Conservation (phyloP, 2,113 vertebrate genomes). For the Notarius lentiginosus region DNA sequence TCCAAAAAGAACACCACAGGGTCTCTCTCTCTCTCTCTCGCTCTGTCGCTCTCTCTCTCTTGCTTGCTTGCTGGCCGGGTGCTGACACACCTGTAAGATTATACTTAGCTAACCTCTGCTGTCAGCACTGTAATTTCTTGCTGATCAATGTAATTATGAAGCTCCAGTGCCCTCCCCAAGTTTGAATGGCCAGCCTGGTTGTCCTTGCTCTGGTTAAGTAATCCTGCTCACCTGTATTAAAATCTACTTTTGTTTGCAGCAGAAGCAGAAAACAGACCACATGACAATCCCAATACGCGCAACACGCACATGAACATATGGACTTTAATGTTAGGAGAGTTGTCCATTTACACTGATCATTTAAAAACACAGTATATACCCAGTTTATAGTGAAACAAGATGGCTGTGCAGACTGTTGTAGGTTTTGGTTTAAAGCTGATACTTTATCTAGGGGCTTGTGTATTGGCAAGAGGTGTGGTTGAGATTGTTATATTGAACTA, state of each 20-base stretch:
- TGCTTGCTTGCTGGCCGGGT: constrained; percentile 47
- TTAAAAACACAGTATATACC: not conserved
- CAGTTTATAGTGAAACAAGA: not conserved
- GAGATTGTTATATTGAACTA: constrained; percentile 6
- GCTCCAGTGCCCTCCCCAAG: constrained; percentile 56
- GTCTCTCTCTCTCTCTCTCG: constrained; percentile 38
- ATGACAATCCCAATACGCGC: not conserved
- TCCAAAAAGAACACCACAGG: constrained; percentile 72
- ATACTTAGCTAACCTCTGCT: constrained; percentile 65
- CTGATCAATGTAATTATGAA: constrained; percentile 77
- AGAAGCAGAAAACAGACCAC: constrained; percentile 19
- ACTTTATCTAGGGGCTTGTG: not conserved
- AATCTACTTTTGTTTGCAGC: constrained; percentile 30
- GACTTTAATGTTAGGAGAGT: not conserved
- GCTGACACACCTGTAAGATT: constrained; percentile 73
- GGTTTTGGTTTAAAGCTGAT: not conserved
- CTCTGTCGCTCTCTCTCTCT: constrained; percentile 19
- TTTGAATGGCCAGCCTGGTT: constrained; percentile 37
- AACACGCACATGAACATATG: not conserved
- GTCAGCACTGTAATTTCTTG: constrained; percentile 75
- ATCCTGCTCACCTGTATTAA: constrained; percentile 43
- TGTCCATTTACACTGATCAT: not conserved
- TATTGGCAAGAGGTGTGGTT: constrained; percentile 34
- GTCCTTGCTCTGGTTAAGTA: constrained; percentile 31
- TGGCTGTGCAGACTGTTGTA: not conserved